Evolutionary conservation across 1,140 invertebrate species (phyloP).

Genomic region (Globodera ellingtonae): DNA sequence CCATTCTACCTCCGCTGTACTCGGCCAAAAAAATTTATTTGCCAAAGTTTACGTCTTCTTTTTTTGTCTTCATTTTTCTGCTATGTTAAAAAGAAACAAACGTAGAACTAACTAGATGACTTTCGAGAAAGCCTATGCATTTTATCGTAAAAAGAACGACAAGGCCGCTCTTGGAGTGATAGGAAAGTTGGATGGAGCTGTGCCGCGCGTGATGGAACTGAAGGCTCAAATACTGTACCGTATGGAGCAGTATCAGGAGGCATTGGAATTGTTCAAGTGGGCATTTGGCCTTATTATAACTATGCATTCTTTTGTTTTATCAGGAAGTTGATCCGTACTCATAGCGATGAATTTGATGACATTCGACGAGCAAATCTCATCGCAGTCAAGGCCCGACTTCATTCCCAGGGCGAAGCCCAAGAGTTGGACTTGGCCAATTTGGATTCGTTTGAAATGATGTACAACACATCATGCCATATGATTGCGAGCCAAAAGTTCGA

Average conservation of each 20-base stretch:
- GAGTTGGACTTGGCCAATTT: constrained; percentile 25
- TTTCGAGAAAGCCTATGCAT: constrained; percentile 51
- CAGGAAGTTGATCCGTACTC: constrained; percentile 41
- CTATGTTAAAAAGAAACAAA: too few species aligned
- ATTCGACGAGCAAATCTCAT: constrained; percentile 53
- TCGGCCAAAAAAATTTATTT: too few species aligned
- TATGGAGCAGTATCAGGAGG: constrained; percentile 46
- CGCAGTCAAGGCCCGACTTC: constrained; percentile 39
- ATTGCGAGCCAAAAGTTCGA: constrained; percentile 33
- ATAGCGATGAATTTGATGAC: constrained; percentile 53
- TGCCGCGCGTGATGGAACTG: constrained; percentile 39
- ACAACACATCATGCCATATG: constrained; percentile 46
- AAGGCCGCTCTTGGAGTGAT: constrained; percentile 42
- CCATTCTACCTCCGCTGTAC: too few species aligned
- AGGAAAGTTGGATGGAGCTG: constrained; percentile 32
- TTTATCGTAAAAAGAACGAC: constrained; percentile 49
- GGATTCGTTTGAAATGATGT: constrained; percentile 50
- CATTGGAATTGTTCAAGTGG: constrained; percentile 46
- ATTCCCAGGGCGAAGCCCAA: constrained; percentile 28
- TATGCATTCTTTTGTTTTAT: constrained; percentile 23
- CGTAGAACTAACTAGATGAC: background rate
- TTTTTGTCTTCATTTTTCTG: too few species aligned
- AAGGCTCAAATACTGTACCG: constrained; percentile 51
- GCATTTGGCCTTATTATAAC: constrained; percentile 15
- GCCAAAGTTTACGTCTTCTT: too few species aligned